Evolutionary conservation across 2,113 vertebrate genomes (phyloP).

Genomic region (Oryzias javanicus): DNA sequence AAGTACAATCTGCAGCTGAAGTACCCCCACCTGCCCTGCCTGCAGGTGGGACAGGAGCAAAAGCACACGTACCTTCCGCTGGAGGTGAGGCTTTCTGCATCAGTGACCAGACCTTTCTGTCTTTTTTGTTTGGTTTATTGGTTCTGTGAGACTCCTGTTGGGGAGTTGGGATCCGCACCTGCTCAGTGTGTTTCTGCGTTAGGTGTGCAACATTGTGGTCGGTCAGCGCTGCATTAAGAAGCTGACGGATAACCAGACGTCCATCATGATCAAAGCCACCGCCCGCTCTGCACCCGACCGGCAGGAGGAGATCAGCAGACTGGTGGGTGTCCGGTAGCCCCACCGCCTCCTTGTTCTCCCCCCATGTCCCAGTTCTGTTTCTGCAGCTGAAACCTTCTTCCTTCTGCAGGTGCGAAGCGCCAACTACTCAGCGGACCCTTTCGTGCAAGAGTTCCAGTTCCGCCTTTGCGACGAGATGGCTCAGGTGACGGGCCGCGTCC

Average conservation of each 20-base stretch:
- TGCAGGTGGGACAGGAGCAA: constrained; percentile 98
- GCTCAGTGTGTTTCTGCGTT: neutral
- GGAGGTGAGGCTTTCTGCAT: constrained; percentile 80
- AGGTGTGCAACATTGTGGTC: constrained; percentile 96
- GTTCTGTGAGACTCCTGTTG: too few relatives aligned
- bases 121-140: too few relatives aligned
- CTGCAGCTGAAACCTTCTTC: neutral
- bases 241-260: constrained; percentile 96
- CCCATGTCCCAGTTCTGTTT: neutral
- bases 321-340: constrained; percentile 78
- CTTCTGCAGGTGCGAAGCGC: constrained; percentile 87
- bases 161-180: neutral
- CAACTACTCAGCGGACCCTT: constrained; percentile 92
- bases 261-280: constrained; percentile 98
- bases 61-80: constrained; percentile 98
- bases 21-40: constrained; percentile 94
- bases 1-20: constrained; percentile 97
- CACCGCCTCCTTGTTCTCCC: accelerated
- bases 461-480: constrained; percentile 96
- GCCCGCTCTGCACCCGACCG: constrained; percentile 92
- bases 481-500: constrained; percentile 91
- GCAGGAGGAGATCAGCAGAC: constrained; percentile 93
- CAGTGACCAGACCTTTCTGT: too few relatives aligned
- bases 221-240: constrained; percentile 97
- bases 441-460: constrained; percentile 96